Evolutionary conservation across 2,888 invertebrate species (phyloP).

Genomic region (Abscondita cerata): DNA sequence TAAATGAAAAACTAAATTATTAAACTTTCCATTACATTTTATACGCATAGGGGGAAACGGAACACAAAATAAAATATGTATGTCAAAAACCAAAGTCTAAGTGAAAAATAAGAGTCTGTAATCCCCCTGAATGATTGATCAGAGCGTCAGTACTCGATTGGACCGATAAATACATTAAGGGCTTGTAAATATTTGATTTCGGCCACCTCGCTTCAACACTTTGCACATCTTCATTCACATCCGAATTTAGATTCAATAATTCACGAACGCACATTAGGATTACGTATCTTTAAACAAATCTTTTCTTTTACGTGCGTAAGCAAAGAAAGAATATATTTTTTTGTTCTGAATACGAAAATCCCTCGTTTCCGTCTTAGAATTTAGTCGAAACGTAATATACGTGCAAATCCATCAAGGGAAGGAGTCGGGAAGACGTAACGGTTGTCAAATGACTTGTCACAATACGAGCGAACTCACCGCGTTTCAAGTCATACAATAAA

Average conservation of each 20-base stretch:
- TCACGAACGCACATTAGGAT: conserved; percentile 38
- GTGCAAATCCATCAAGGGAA: conserved; percentile 2
- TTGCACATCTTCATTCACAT: conserved; percentile 30
- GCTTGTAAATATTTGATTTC: conserved; percentile 43
- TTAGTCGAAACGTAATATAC: too few relatives aligned
- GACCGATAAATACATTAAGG: conserved; percentile 43
- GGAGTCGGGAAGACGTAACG: conserved; percentile 18
- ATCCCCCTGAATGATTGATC: conserved; percentile 44
- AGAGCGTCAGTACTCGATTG: conserved; percentile 35
- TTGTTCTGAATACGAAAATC: neutral
- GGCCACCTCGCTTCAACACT: conserved; percentile 38
- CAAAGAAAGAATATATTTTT: too few relatives aligned
- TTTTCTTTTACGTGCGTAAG: neutral
- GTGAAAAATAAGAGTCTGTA: conserved; percentile 20
- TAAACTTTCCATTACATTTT: too few relatives aligned
- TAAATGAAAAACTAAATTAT: too few relatives aligned
- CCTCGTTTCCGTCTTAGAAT: too few relatives aligned
- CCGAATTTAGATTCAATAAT: conserved; percentile 35
- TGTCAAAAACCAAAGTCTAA: neutral
- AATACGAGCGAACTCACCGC: conserved; percentile 29
- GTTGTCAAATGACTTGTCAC: conserved; percentile 29
- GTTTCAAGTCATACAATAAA: conserved; percentile 30
- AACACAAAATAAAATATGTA: neutral
- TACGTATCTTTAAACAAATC: conserved; percentile 12
- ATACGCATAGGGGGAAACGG: neutral